Evolutionary conservation across 2,888 invertebrate genomes (phyloP), one percentile per base, ranked within the genome.

Genomic region (Melipona beecheii): DNA sequence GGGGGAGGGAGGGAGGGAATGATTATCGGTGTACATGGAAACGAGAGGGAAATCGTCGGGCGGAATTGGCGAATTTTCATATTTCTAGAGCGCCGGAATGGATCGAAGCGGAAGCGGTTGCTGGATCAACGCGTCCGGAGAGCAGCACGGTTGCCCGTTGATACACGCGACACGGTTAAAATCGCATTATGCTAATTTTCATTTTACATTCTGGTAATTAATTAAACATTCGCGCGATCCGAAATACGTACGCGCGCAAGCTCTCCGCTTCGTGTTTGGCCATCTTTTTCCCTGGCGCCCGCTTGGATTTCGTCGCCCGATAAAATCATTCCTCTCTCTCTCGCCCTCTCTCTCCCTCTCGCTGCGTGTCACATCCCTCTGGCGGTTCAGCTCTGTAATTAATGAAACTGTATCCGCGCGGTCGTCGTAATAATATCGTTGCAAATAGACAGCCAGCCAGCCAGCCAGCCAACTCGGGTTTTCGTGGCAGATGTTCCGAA

Each of bases 191-290:
- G 90, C 79, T 90, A 90, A 90, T 90, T 83, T 78, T 84, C 83
- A 83, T 78, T 89, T 84, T 84, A 80, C 86, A 81, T 80, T 75
- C 84, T 80, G 86, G 75, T 88, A 90, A 91, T 91, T 91, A 91
- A 91, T 91, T 87, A 88, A 91, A 91, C 87, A 87, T 90, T 88
- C 87, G 84, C 83, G 74, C 68, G 70, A 43, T 64, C 58, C 65
- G 75, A 54, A 79, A 87, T 78, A 58, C 68, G 83, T 89, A 86
- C 86, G 81, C 81, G 71, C 77, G 64, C 56, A 19, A 31, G 31
- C 31, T 31, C 31, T 31, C 43, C 31, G 71, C 43, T 43, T 9
- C 9, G 58, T 64, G 58, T 75, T 64, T 36, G 65, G 19, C 50
- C 60, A 66, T 60, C 64, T 69, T 76, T 82, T 75, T 50, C 54